These are phyloP conservation scores for Cyaniris semiargus DNA, from an alignment of 2,888 invertebrate species.

Conservation along the genomic window DNA sequence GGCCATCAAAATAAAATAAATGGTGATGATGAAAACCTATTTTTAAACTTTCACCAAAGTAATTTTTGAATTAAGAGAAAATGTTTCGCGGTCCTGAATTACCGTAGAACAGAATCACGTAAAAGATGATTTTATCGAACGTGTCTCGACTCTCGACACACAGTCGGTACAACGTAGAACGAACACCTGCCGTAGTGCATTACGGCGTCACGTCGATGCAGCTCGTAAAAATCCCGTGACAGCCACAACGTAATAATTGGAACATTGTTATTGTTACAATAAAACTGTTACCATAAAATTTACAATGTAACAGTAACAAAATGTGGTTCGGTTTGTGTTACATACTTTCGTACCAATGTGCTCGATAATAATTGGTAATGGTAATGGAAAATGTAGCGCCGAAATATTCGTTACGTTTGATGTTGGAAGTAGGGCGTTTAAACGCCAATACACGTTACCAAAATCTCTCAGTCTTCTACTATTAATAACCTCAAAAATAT, in stretches of 20 bases:
- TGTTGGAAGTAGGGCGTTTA: too few species aligned
- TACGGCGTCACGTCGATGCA: slow-evolving; percentile 48
- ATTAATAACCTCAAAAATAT: too few species aligned
- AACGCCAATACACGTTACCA: too few species aligned
- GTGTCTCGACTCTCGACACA: slow-evolving; percentile 52
- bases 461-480: too few species aligned
- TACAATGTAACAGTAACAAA: slow-evolving; percentile 2
- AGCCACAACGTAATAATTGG: slow-evolving; percentile 45
- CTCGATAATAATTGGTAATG: too few species aligned
- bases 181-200: slow-evolving; percentile 50
- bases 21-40: background rate
- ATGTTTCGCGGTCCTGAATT: slow-evolving; percentile 34
- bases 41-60: background rate
- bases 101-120: slow-evolving; percentile 66
- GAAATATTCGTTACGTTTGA: too few species aligned
- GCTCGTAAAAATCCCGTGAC: slow-evolving; percentile 43
- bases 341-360: background rate
- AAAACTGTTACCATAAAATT: slow-evolving; percentile 4
- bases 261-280: slow-evolving; percentile 26
- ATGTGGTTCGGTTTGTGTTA: background rate
- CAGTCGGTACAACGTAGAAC: slow-evolving; percentile 41
- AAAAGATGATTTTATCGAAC: slow-evolving; percentile 74
- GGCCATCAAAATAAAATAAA: too few species aligned
- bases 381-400: too few species aligned
- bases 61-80: background rate